Evolutionary conservation across 92 coral and sea anemone genomes (phyloP).

Genomic region (Zoanthus sociatus): DNA sequence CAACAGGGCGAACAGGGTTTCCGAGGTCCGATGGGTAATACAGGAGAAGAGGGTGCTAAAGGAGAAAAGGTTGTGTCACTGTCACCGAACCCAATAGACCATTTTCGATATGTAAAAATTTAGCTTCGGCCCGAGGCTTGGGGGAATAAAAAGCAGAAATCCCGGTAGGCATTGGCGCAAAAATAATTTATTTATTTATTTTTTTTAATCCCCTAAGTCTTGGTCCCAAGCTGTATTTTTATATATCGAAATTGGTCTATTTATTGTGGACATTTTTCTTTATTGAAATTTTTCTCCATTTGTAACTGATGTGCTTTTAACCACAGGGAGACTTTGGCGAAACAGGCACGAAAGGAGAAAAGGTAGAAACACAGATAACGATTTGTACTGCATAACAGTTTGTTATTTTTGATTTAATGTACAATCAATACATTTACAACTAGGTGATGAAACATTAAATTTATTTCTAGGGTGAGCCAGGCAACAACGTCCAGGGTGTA

Average conservation of each 20-base stretch:
- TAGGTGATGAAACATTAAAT: neutral
- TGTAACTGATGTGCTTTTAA: neutral
- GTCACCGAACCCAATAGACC: neutral
- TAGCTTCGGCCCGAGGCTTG: no score
- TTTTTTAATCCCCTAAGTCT: no score
- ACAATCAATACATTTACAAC: neutral
- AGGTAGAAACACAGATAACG: neutral
- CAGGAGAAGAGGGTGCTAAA: slow-evolving; percentile 23
- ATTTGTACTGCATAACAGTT: neutral
- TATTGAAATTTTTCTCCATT: neutral
- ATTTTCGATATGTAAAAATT: no score
- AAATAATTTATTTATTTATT: no score
- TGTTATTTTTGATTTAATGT: neutral
- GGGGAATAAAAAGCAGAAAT: no score
- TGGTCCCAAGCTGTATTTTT: no score
- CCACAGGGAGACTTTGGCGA: slow-evolving; percentile 16
- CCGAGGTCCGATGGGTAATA: slow-evolving; percentile 21
- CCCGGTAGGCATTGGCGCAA: no score
- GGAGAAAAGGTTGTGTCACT: slow-evolving; percentile 25
- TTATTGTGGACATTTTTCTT: neutral
- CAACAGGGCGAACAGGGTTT: slow-evolving; percentile 34
- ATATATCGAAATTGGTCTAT: no score
- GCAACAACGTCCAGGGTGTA: neutral
- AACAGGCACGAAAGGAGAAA: slow-evolving; percentile 18
- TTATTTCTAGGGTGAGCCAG: neutral